Base-by-base conservation (phyloP, 23 tunicate genomes). In the Trididemnum nubilum region DNA sequence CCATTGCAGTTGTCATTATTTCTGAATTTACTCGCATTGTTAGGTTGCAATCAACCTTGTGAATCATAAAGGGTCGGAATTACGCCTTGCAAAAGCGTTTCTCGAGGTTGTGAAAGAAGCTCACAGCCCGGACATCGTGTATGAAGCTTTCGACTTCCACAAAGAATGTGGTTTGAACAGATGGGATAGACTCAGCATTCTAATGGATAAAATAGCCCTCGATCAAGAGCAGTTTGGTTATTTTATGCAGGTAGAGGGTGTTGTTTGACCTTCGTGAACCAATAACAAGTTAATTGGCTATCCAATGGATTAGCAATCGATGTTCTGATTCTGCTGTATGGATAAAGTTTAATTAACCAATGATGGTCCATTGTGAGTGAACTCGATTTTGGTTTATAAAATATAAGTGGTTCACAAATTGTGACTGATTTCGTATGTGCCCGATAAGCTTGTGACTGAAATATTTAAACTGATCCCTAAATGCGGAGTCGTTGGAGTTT, bases 141-240 rank as follows among this genome's bases (percentile, higher is more conserved):
- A 96, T 52, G 94, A 82, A 36, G 97, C 92, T 0, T 96, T 96
- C 58, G 99, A 96, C 63, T 96, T 96, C 64, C 99, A 96, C 72
- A 78, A 91, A 31, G 91, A 96, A 52, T 96, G 99, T 51, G 90
- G 97, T 30, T 71, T 60, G 69, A 92, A 76, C 77, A 69, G 76
- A 2, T 96, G 99, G 99, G 83, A 96, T 35, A 80, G 95, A 51
- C 85, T 96, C 36, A 76, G 77, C 52, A 96, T 96, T 31, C 59
- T 96, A 28, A 96, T 96, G 94, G 97, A 91, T 57, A 71, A 59
- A 81, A 75, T 96, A 15, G 88, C 80, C 21, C 73, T 87, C 2
- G 94, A 84, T 36, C 93, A 87, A 35, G 88, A 88, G 31, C 82
- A 91, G 58, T 88, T 86, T 64, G 94, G 90, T 0, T 96, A 83